Evolutionary conservation across 2,113 vertebrate species (phyloP).

Genomic region (Spilogale gracilis): DNA sequence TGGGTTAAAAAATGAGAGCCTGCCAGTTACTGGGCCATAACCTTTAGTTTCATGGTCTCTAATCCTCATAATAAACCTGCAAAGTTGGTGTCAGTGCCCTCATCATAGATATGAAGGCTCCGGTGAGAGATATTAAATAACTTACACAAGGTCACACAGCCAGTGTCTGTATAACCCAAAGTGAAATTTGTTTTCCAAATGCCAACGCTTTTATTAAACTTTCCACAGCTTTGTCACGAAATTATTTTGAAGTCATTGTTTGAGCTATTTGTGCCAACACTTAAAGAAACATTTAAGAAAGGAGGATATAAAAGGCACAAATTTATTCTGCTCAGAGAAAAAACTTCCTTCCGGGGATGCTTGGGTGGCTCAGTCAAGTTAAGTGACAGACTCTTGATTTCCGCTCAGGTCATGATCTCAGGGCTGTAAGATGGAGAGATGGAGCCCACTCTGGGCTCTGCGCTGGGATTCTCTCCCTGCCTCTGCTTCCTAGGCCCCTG

Average conservation of each 20-base stretch:
- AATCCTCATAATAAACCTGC: background rate
- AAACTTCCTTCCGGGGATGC: background rate
- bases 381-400: background rate
- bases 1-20: background rate
- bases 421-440: background rate
- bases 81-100: background rate
- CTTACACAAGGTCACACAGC: background rate
- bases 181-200: background rate
- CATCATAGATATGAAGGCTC: background rate
- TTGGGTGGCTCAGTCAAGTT: background rate
- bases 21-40: background rate
- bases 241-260: background rate
- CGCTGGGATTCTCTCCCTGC: background rate
- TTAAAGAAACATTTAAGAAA: constrained; percentile 34
- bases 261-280: background rate
- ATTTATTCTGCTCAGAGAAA: background rate
- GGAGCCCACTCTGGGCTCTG: background rate
- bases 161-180: background rate
- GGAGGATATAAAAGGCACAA: background rate
- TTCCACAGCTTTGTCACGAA: background rate
- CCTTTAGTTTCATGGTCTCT: background rate
- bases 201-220: background rate
- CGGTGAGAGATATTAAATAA: background rate
- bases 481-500: background rate
- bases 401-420: background rate